Evolutionary conservation across 30 jellyfish, hydroid and myxozoan genomes (phyloP), one percentile per base, ranked within the genome.

Genomic region (Aurelia aurita): DNA sequence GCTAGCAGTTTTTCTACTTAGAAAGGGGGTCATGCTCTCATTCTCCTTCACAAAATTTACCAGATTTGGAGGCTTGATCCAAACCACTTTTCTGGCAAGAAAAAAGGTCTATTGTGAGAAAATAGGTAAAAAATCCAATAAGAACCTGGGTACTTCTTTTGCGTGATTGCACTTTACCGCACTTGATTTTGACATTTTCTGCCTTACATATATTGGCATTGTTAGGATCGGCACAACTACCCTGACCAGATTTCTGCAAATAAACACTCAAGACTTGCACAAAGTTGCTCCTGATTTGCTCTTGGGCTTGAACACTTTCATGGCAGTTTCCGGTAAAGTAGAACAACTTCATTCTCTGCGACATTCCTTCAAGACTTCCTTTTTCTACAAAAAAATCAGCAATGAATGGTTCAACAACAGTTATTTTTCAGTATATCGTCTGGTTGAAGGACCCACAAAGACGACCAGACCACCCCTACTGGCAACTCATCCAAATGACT

Each of bases 241-340:
- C 97, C n/a, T 85, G 86, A 16, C 88, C 88, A 27, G 85, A 47
- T 34, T 78, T 63, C 29, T 72, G 91, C 85, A 95, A 73, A 28
- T 58, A 79, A 18, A 21, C 49, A 68, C 86, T 85, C 79, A 95
- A 69, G 44, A 89, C 63, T 45, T 22, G 35, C 15, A 84, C 39
- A 83, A 95, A 95, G 53, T 90, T 89, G 35, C 55, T 68, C 19
- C 87, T 87, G 64, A 95, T 89, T 59, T 72, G 89, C 7, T 73
- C 85, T 57, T 90, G 89, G 0, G 97, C 99, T 22, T 76, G 82
- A 8, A 66, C 79, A 75, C 89, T 78, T 16, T 84, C 91, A 73
- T 89, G 98, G 51, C 99, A 95, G 80, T 72, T 85, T 12, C 99
- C 99, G 5, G 97, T 28, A 66, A 27, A 95, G 87, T 95, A 95